A percentile compares a stretch with the other conserved stretches of the same genome.
Evolutionary conservation across 2,888 invertebrate species (phyloP).

Genomic region (Eristalis intricaria): DNA sequence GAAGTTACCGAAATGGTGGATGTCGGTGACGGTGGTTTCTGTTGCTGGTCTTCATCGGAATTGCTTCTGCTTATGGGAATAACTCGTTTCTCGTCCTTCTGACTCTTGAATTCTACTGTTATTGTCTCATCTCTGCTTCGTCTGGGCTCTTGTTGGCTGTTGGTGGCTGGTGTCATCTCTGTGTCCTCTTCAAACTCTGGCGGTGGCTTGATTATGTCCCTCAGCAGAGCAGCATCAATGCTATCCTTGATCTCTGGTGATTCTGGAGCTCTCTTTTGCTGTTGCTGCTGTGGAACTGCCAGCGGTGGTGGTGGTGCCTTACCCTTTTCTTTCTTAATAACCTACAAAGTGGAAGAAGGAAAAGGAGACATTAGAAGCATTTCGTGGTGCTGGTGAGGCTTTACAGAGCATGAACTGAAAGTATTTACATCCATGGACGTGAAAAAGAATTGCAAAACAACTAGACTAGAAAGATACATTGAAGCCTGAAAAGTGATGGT

Average conservation of each 20-base stretch:
- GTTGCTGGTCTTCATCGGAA: slow-evolving; percentile 64
- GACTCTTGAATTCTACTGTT: slow-evolving; percentile 72
- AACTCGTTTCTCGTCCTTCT: slow-evolving; percentile 71
- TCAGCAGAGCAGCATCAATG: slow-evolving; percentile 42
- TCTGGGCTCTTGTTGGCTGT: slow-evolving; percentile 15
- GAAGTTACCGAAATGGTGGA: slow-evolving; percentile 73
- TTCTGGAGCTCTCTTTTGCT: slow-evolving; percentile 28
- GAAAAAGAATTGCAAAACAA: not conserved
- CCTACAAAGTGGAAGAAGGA: slow-evolving; percentile 79
- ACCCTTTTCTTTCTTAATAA: slow-evolving; percentile 91
- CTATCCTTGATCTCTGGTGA: slow-evolving; percentile 45
- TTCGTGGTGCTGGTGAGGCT: not conserved
- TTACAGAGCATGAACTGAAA: not conserved
- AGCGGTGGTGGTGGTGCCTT: slow-evolving; percentile 88
- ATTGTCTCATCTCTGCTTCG: slow-evolving; percentile 61
- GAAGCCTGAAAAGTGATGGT: not conserved
- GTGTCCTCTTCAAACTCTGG: slow-evolving; percentile 73
- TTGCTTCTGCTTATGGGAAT: slow-evolving; percentile 70
- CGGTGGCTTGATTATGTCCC: slow-evolving; percentile 74
- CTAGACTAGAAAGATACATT: not conserved
- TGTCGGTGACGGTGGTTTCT: slow-evolving; percentile 76
- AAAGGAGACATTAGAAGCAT: not conserved
- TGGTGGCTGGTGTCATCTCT: slow-evolving; percentile 27
- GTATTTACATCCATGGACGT: not conserved
- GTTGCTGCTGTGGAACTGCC: slow-evolving; percentile 75